phyloP scores from a whole-genome alignment of 1,140 invertebrate species.

The Aradophagus sp. region DNA sequence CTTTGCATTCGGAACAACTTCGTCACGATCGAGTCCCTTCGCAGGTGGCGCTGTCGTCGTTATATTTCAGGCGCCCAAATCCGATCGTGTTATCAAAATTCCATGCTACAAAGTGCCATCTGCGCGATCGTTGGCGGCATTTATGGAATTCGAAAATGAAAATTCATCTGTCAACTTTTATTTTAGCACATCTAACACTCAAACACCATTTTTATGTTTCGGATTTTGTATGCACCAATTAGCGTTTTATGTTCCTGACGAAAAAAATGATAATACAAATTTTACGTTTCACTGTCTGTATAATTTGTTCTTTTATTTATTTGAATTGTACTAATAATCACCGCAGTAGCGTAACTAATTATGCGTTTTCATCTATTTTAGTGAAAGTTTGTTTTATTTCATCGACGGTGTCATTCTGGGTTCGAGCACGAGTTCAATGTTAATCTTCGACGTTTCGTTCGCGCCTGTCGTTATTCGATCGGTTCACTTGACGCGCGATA shows the following conservation, averaged over 20 bases:
- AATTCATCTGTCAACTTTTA: too few species aligned
- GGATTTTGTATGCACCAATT: slow-evolving; percentile 27
- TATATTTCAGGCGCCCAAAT: too few species aligned
- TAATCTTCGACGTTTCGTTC: slow-evolving; percentile 9
- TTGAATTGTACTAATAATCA: not conserved
- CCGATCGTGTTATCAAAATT: too few species aligned
- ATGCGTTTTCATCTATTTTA: slow-evolving; percentile 31
- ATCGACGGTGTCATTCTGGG: slow-evolving; percentile 21
- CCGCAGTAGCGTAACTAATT: not conserved
- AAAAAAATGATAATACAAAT: slow-evolving; percentile 20
- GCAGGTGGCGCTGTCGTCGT: too few species aligned
- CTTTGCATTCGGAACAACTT: too few species aligned
- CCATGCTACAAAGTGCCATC: slow-evolving; percentile 21
- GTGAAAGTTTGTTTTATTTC: slow-evolving; percentile 43
- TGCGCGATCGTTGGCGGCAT: slow-evolving; percentile 27
- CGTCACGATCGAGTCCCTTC: too few species aligned
- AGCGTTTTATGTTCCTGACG: slow-evolving; percentile 42
- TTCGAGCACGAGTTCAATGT: slow-evolving; percentile 7
- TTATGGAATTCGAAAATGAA: slow-evolving; percentile 20
- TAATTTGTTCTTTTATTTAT: slow-evolving; percentile 10
- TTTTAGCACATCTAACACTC: too few species aligned
- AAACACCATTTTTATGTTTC: slow-evolving; percentile 33
- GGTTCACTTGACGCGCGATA: not conserved
- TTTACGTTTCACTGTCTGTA: slow-evolving; percentile 10
- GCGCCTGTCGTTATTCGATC: not conserved